These are phyloP conservation scores for Oceanodroma leucorhoa DNA, from an alignment of 2,797 vertebrate species.

Conservation along the genomic window DNA sequence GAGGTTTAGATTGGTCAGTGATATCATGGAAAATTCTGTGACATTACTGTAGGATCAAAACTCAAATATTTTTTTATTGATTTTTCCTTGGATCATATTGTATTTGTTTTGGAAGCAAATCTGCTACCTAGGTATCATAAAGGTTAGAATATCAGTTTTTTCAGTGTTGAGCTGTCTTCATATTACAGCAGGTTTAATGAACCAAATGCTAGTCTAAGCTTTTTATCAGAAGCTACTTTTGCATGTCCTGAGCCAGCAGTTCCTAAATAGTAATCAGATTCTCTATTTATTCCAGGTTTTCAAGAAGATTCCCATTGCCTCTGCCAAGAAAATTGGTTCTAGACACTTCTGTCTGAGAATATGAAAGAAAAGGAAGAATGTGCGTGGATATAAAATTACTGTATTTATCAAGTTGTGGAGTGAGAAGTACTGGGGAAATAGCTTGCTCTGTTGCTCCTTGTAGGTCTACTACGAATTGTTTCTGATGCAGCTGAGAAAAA, in stretches of 20 bases:
- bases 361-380: constrained; percentile 50
- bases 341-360: neutral
- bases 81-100: neutral
- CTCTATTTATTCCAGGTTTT: constrained; percentile 59
- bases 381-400: constrained; percentile 59
- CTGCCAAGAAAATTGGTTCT: neutral
- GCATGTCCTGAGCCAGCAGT: neutral
- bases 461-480: constrained; percentile 19
- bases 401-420: constrained; percentile 19
- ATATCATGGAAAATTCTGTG: neutral
- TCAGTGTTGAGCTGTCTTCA: neutral
- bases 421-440: constrained; percentile 18
- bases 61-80: neutral
- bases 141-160: neutral
- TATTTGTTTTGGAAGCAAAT: neutral
- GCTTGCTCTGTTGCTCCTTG: neutral
- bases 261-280: neutral
- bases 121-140: neutral
- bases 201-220: neutral
- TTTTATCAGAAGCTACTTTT: neutral
- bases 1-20: neutral
- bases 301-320: neutral
- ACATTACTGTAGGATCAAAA: neutral
- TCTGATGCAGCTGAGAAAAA: constrained; percentile 83
- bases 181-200: neutral